Evolutionary conservation across 2,113 vertebrate species (phyloP).

Genomic region (Nyctibius bracteatus): DNA sequence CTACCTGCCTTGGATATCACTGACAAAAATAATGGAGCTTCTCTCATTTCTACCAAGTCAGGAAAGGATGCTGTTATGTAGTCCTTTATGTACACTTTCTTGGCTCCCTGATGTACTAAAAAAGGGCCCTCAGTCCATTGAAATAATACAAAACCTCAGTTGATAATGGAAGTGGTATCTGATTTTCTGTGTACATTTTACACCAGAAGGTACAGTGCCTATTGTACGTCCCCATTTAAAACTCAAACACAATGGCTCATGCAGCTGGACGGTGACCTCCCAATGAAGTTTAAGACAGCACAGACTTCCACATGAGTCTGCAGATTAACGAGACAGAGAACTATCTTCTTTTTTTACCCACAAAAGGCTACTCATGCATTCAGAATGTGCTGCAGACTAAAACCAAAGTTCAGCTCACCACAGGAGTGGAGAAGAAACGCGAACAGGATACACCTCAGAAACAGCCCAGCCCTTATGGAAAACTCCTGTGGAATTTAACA

Average conservation of each 20-base stretch:
- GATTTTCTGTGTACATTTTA: constrained; percentile 73
- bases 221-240: constrained; percentile 77
- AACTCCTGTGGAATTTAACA: constrained; percentile 54
- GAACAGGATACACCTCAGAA: constrained; percentile 38
- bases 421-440: constrained; percentile 62
- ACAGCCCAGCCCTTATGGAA: constrained; percentile 31
- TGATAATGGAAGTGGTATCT: constrained; percentile 74
- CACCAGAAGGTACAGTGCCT: constrained; percentile 75
- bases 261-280: constrained; percentile 76
- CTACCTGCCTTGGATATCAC: not conserved
- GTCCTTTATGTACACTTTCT: constrained; percentile 75
- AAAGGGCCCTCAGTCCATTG: constrained; percentile 71
- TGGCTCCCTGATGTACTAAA: constrained; percentile 71
- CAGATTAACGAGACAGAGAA: constrained; percentile 73
- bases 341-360: constrained; percentile 71
- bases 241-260: constrained; percentile 75
- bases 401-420: constrained; percentile 74
- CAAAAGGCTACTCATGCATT: constrained; percentile 72
- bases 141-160: constrained; percentile 79
- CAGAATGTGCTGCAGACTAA: constrained; percentile 74
- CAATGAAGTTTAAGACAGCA: constrained; percentile 75
- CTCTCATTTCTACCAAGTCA: constrained; percentile 61
- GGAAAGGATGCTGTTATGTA: constrained; percentile 65
- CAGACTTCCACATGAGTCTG: constrained; percentile 71
- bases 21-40: not conserved